phyloP scores from a whole-genome alignment of 2,113 vertebrate species.

The Eulemur macaco region DNA sequence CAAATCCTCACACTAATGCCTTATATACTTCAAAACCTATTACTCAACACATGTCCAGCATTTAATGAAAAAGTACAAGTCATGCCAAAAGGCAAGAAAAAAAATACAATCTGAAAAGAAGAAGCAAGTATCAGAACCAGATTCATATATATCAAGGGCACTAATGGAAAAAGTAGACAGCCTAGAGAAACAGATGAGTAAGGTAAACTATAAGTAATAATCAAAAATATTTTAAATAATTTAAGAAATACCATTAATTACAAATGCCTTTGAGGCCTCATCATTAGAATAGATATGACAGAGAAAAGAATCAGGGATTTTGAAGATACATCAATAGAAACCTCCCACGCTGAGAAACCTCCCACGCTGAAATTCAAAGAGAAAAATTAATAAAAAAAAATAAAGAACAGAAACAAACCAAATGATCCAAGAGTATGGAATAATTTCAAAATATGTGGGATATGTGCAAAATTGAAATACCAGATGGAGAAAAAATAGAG shows the following conservation, averaged over 20 bases:
- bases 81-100: neutral
- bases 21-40: neutral
- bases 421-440: neutral
- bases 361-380: neutral
- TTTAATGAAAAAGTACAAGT: neutral
- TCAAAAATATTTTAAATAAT: neutral
- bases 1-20: neutral
- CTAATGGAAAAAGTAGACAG: neutral
- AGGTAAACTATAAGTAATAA: neutral
- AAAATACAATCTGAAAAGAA: neutral
- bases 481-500: neutral
- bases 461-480: neutral
- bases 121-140: neutral
- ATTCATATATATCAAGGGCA: neutral
- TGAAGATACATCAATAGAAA: neutral
- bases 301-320: neutral
- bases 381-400: neutral
- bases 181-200: neutral
- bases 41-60: too few species aligned
- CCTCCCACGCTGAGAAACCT: too few species aligned
- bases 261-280: neutral
- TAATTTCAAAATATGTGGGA: neutral
- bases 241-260: neutral
- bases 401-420: neutral
- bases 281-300: neutral